A percentile compares a stretch with the other conserved stretches of the same genome.
These are phyloP conservation scores for Phenganax subtilis DNA, from an alignment of 92 coral and sea anemone genomes.

Conservation along the genomic window DNA sequence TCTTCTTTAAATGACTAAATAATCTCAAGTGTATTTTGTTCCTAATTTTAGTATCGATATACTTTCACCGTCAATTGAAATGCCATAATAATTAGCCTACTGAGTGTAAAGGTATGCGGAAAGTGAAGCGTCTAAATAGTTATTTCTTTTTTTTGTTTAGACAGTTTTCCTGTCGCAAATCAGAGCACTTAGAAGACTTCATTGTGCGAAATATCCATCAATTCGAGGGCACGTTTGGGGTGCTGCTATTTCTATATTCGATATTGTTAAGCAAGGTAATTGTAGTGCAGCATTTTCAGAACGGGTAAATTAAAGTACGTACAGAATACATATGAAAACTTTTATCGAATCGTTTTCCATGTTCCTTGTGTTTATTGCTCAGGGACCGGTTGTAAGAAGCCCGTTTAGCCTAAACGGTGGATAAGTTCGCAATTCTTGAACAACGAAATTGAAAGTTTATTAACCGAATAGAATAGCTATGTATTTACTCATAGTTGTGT, in stretches of 20 bases:
- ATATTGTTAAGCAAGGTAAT: conserved; percentile 79
- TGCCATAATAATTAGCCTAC: too few species aligned
- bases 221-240: conserved; percentile 90
- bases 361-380: background rate
- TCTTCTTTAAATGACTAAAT: background rate
- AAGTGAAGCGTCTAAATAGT: background rate
- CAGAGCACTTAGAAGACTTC: conserved; percentile 58
- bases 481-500: too few species aligned
- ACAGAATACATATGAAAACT: background rate
- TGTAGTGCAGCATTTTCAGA: background rate
- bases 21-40: background rate
- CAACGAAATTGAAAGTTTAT: too few species aligned
- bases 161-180: conserved; percentile 60
- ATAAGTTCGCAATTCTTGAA: too few species aligned
- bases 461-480: too few species aligned
- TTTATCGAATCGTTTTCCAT: background rate
- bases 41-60: too few species aligned
- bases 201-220: conserved; percentile 67
- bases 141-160: conserved; percentile 42
- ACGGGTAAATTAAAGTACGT: background rate
- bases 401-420: too few species aligned
- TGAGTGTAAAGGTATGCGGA: background rate
- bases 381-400: too few species aligned
- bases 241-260: conserved; percentile 84
- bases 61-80: too few species aligned